Conservation (phyloP, 2,113 vertebrate species). For the Chiloscyllium plagiosum region DNA sequence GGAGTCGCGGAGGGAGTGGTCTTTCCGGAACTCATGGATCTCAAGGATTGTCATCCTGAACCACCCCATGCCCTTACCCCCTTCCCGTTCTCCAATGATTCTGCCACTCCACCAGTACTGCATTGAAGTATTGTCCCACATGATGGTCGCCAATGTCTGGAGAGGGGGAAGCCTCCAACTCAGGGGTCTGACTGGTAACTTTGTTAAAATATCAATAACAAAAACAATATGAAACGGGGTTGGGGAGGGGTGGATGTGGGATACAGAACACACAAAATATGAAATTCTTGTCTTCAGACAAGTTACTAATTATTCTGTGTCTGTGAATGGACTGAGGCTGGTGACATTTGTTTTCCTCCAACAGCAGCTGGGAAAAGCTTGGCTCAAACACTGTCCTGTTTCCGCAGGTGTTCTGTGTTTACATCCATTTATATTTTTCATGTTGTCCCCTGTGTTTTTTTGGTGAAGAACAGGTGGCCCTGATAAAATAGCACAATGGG, state of each 20-base stretch:
- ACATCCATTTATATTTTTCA: conserved; percentile 2
- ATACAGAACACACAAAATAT: background rate
- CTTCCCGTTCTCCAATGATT: background rate
- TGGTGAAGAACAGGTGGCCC: conserved; percentile 12
- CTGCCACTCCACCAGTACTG: background rate
- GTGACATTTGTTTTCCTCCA: background rate
- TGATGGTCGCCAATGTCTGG: background rate
- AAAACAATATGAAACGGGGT: background rate
- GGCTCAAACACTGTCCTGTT: background rate
- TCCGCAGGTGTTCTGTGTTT: conserved; percentile 13
- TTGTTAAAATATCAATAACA: background rate
- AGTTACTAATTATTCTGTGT: background rate
- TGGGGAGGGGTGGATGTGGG: background rate
- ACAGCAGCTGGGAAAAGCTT: background rate
- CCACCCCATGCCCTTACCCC: background rate
- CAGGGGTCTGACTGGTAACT: background rate
- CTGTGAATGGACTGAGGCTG: background rate
- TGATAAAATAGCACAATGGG: conserved; percentile 21
- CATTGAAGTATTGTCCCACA: background rate
- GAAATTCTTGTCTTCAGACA: background rate
- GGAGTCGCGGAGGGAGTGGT: no score
- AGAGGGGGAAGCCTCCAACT: background rate
- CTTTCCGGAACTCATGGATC: background rate
- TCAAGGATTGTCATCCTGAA: background rate
- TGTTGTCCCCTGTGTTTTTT: conserved; percentile 20